Conservation (phyloP, 2,888 invertebrate species). For the Synanthedon formicaeformis region DNA sequence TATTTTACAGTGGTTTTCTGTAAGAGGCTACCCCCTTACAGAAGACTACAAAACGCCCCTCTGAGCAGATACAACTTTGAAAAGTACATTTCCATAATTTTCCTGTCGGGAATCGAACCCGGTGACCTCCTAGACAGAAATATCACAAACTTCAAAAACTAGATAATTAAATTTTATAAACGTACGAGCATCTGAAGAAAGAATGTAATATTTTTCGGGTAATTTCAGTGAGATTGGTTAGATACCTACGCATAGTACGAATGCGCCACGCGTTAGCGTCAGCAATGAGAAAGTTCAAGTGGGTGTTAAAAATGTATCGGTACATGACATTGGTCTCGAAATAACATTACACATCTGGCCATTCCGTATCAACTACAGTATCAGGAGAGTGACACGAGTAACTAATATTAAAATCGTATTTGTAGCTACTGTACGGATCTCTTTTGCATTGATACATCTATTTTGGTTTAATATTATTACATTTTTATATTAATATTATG, state of each 20-base stretch:
- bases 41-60: too few species aligned
- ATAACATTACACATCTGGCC: constrained; percentile 42
- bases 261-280: constrained; percentile 9
- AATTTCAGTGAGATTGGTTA: neutral
- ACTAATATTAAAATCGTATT: neutral
- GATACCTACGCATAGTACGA: neutral
- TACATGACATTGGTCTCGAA: constrained; percentile 47
- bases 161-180: too few species aligned
- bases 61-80: too few species aligned
- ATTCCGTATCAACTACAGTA: constrained; percentile 24
- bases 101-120: too few species aligned
- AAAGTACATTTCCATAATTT: too few species aligned
- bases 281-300: constrained; percentile 29
- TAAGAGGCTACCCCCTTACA: too few species aligned
- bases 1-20: too few species aligned
- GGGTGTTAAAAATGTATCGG: constrained; percentile 22
- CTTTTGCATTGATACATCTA: neutral
- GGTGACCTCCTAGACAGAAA: too few species aligned
- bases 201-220: neutral
- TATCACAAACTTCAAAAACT: neutral
- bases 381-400: too few species aligned
- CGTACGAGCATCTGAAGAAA: too few species aligned
- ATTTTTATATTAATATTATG: too few species aligned
- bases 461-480: too few species aligned
- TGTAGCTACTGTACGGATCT: neutral